These are phyloP conservation scores for Triplophysa bombifrons DNA, from an alignment of 2,797 vertebrate species.

Conservation along the genomic window DNA sequence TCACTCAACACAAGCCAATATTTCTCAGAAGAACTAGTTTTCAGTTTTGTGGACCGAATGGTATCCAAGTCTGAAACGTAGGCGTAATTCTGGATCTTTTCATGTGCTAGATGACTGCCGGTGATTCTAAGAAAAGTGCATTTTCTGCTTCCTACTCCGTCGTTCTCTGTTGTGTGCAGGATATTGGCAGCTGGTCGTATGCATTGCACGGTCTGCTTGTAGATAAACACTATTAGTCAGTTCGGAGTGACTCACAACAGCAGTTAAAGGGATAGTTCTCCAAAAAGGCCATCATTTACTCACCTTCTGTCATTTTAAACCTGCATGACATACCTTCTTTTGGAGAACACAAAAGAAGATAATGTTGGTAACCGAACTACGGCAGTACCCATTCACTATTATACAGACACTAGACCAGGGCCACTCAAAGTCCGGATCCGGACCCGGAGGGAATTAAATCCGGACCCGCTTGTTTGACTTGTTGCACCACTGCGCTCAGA, in stretches of 20 bases:
- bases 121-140: conserved; percentile 64
- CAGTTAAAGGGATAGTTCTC: conserved; percentile 64
- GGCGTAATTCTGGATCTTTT: conserved; percentile 59
- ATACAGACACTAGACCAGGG: no score
- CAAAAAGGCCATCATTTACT: no score
- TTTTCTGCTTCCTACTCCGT: conserved; percentile 46
- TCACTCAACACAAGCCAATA: conserved; percentile 60
- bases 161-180: conserved; percentile 15
- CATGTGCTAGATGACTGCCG: conserved; percentile 60
- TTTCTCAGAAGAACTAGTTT: conserved; percentile 65
- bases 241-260: conserved; percentile 62
- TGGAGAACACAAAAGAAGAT: no score
- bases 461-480: no score
- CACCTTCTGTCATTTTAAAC: no score
- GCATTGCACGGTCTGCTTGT: conserved; percentile 61
- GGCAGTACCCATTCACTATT: no score
- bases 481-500: no score
- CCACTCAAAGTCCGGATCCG: no score
- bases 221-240: conserved; percentile 75
- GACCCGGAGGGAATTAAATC: no score
- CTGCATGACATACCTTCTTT: no score
- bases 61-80: conserved; percentile 60
- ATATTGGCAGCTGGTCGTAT: conserved; percentile 58
- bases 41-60: conserved; percentile 60
- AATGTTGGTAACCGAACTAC: no score